phyloP scores from a whole-genome alignment of 2,797 vertebrate genomes.

The Sciurus vulgaris region DNA sequence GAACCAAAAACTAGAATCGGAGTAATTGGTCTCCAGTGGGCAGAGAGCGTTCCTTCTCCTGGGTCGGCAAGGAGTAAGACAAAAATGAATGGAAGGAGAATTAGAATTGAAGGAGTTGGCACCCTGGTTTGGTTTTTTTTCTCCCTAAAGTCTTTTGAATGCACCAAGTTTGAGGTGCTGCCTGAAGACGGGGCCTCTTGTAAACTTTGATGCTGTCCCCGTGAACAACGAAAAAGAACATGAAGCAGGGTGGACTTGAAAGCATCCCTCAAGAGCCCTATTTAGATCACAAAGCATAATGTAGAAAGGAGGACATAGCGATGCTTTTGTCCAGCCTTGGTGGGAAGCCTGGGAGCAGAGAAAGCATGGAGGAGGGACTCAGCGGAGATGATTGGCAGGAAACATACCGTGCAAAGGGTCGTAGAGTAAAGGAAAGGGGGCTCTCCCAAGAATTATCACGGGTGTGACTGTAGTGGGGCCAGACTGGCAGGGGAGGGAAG shows the following conservation, averaged over 20 bases:
- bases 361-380: neutral
- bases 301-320: accelerated
- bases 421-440: neutral
- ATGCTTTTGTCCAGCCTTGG: neutral
- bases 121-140: neutral
- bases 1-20: neutral
- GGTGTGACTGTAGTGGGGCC: neutral
- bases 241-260: neutral
- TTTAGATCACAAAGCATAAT: neutral
- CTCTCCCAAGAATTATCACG: neutral
- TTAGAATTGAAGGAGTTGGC: neutral
- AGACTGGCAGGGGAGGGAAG: neutral
- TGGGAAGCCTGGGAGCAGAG: neutral
- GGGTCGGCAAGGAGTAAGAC: neutral
- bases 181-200: too few species aligned
- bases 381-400: neutral
- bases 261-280: neutral
- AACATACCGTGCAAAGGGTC: neutral
- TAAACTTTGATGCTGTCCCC: neutral
- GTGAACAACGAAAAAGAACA: neutral
- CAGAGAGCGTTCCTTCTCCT: neutral
- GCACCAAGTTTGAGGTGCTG: neutral
- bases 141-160: neutral
- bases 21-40: neutral
- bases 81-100: accelerated